Conservation (phyloP, 1,140 invertebrate genomes). For the Formica exsecta region DNA sequence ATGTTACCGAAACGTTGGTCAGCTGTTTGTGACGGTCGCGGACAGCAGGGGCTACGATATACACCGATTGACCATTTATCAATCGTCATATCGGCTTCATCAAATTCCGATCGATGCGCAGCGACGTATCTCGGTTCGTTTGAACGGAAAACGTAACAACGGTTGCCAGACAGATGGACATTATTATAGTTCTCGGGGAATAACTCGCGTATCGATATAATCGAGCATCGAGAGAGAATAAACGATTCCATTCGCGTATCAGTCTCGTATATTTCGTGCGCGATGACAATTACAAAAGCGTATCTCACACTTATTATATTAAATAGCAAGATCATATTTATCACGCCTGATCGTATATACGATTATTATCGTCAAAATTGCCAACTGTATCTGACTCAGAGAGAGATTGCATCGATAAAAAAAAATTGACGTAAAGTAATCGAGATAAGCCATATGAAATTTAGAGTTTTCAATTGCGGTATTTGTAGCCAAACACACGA, state of each 20-base stretch:
- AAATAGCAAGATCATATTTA: neutral
- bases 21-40: constrained; percentile 71
- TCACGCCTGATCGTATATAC: neutral
- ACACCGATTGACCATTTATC: constrained; percentile 71
- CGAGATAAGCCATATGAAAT: neutral
- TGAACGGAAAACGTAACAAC: constrained; percentile 56
- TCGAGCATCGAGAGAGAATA: neutral
- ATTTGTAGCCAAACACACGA: neutral
- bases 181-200: constrained; percentile 27
- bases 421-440: neutral
- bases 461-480: neutral
- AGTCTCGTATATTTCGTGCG: neutral
- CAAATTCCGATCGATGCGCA: constrained; percentile 13
- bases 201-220: constrained; percentile 13
- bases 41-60: neutral
- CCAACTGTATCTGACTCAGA: neutral
- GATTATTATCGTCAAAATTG: too few species aligned
- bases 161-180: neutral
- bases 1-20: constrained; percentile 73
- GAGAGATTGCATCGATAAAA: neutral
- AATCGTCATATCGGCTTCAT: constrained; percentile 64
- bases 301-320: neutral
- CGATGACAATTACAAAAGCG: neutral
- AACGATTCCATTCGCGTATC: neutral
- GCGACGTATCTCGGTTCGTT: constrained; percentile 11